Conservation (phyloP, 2,113 vertebrate genomes). For the Coryphaenoides rupestris region DNA sequence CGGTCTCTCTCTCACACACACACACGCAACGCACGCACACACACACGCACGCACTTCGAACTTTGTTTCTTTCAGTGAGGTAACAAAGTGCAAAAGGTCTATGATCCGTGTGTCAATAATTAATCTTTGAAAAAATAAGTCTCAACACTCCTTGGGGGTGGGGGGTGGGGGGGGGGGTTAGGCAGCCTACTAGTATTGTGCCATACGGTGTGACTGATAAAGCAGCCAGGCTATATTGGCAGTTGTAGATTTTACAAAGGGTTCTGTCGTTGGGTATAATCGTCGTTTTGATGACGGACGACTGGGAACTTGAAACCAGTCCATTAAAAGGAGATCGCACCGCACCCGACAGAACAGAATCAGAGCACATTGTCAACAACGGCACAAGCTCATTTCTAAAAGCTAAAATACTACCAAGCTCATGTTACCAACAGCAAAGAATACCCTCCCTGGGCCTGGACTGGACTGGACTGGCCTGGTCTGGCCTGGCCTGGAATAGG, state of each 20-base stretch:
- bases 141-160: neutral
- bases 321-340: too few relatives aligned
- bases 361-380: neutral
- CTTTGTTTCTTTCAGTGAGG: constrained; percentile 51
- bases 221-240: too few relatives aligned
- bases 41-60: constrained; percentile 38
- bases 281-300: too few relatives aligned
- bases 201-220: too few relatives aligned
- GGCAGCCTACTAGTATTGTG: neutral
- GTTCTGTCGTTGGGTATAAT: too few relatives aligned
- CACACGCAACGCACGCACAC: neutral
- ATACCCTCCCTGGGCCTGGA: too few relatives aligned
- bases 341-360: too few relatives aligned
- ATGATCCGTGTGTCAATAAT: constrained; percentile 48
- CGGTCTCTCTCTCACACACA: too few relatives aligned
- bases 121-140: constrained; percentile 42
- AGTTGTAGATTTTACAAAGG: too few relatives aligned
- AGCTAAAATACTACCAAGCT: neutral
- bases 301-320: too few relatives aligned
- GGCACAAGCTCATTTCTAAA: neutral
- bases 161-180: neutral
- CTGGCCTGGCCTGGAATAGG: constrained; percentile 19
- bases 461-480: too few relatives aligned
- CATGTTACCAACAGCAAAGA: constrained; percentile 5
- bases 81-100: constrained; percentile 30